phyloP scores from a whole-genome alignment of 2,797 vertebrate species.

The Dallia pectoralis region DNA sequence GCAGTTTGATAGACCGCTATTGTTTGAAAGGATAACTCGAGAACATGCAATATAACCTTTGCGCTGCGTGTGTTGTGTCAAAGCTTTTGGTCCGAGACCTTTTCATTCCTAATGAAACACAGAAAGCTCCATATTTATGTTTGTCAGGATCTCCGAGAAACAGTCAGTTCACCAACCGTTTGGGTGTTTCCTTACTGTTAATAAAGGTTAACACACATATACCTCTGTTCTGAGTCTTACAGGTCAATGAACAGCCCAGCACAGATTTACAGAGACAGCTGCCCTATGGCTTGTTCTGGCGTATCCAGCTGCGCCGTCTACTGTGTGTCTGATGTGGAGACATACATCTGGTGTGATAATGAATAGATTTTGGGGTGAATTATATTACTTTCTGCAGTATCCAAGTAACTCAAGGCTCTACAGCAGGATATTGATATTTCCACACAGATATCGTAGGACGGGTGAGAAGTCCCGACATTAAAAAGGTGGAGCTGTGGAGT shows the following conservation, averaged over 20 bases:
- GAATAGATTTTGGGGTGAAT: background rate
- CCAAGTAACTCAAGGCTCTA: background rate
- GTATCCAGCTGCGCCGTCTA: background rate
- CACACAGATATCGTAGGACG: background rate
- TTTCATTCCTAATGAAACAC: background rate
- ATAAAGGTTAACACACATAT: conserved; percentile 4
- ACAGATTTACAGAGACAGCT: background rate
- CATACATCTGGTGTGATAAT: background rate
- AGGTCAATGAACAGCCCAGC: background rate
- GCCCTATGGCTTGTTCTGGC: background rate
- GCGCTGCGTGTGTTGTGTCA: background rate
- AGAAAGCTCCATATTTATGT: background rate
- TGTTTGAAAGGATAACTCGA: background rate
- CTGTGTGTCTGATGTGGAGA: background rate
- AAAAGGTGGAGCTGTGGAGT: background rate
- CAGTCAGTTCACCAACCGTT: background rate
- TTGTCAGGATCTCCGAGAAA: background rate
- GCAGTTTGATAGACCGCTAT: background rate
- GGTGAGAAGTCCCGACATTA: background rate
- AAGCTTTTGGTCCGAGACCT: background rate
- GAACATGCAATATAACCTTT: background rate
- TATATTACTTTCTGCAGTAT: background rate
- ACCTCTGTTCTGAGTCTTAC: background rate
- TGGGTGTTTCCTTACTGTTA: background rate
- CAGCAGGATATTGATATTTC: background rate